phyloP scores from a whole-genome alignment of 2,113 vertebrate species.

The Phalacrocorax carbo region DNA sequence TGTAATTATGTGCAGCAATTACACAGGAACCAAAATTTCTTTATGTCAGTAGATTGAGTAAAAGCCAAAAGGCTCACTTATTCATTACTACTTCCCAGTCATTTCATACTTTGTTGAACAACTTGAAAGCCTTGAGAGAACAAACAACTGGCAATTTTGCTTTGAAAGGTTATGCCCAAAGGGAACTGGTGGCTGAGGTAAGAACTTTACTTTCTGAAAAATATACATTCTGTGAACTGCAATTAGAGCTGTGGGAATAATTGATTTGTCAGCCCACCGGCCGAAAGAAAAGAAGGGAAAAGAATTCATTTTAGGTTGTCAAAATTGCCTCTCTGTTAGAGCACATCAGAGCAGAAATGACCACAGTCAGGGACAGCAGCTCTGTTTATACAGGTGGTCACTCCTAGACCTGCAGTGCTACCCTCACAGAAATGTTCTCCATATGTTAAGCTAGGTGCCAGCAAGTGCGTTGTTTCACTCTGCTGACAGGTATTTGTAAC shows the following conservation, averaged over 20 bases:
- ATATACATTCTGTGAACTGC: neutral
- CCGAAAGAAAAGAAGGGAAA: neutral
- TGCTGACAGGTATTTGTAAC: neutral
- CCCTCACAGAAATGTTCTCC: neutral
- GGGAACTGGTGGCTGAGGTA: neutral
- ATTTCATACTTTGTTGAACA: constrained; percentile 31
- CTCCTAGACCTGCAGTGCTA: neutral
- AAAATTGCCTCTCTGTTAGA: neutral
- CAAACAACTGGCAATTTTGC: constrained; percentile 24
- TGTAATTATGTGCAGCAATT: constrained; percentile 26
- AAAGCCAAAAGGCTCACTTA: constrained; percentile 30
- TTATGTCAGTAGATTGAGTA: neutral
- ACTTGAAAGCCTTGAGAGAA: constrained; percentile 37
- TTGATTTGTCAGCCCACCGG: neutral
- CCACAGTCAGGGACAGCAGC: neutral
- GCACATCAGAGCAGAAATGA: neutral
- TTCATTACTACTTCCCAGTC: neutral
- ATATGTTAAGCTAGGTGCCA: neutral
- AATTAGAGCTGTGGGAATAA: constrained; percentile 30
- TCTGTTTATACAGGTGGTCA: accelerated
- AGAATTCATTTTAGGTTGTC: neutral
- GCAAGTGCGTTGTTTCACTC: neutral
- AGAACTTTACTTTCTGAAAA: neutral
- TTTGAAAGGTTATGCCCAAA: constrained; percentile 22
- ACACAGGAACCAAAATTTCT: neutral